phyloP scores from a whole-genome alignment of 2,888 invertebrate species.

The Mythimna ferrago region DNA sequence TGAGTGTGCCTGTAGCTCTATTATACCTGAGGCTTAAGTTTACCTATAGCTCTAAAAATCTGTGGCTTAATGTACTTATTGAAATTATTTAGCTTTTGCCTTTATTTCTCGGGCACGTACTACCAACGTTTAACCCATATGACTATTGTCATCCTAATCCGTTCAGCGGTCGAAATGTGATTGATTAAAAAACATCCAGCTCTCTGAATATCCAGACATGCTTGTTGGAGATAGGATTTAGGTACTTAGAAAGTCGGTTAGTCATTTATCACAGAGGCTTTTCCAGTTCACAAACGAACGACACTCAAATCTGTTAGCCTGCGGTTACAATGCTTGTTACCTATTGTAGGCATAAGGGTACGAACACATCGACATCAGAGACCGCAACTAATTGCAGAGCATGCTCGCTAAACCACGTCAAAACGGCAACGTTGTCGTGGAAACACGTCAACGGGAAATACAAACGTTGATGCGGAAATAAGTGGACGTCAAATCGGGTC shows the following conservation, averaged over 20 bases:
- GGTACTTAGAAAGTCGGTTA: neutral
- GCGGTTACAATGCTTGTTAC: neutral
- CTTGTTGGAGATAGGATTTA: neutral
- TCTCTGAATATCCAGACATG: too few species aligned
- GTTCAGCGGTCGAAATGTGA: neutral
- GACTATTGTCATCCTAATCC: neutral
- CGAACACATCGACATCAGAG: constrained; percentile 3
- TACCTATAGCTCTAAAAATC: too few species aligned
- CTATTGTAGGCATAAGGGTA: neutral
- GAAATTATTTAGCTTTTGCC: too few species aligned
- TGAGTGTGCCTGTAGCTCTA: too few species aligned
- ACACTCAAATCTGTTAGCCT: neutral
- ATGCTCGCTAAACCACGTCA: constrained; percentile 12
- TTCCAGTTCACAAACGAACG: neutral
- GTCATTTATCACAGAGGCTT: neutral
- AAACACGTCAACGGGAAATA: constrained; percentile 4
- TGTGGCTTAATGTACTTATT: too few species aligned
- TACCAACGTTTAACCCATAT: neutral
- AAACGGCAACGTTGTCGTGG: neutral
- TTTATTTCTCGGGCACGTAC: too few species aligned
- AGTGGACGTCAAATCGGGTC: neutral
- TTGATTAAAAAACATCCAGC: too few species aligned
- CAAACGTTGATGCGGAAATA: neutral
- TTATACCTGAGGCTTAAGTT: too few species aligned
- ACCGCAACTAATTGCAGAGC: constrained; percentile 35